phyloP scores from a whole-genome alignment of 2,888 invertebrate species.

The Drosophila fungiperda region DNA sequence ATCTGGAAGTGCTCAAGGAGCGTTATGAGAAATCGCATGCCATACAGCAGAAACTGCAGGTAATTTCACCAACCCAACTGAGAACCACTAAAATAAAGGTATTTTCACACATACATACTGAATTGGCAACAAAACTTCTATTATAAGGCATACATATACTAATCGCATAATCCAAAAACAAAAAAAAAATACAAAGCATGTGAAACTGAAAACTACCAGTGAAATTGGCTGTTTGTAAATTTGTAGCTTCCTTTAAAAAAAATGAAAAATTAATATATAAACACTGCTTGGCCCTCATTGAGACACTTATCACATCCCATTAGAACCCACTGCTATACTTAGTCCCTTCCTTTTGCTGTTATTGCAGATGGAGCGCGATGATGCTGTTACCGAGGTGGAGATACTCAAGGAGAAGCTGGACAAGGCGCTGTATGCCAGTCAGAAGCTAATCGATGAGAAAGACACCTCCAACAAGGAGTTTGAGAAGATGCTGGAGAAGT shows the following conservation, averaged over 20 bases:
- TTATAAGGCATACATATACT: conserved; percentile 35
- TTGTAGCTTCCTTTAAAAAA: conserved; percentile 70
- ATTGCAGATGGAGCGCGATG: conserved; percentile 92
- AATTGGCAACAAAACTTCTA: conserved; percentile 31
- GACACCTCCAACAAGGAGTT: conserved; percentile 95
- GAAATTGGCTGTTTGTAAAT: conserved; percentile 84
- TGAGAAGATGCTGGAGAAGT: conserved; percentile 96
- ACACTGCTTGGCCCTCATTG: conserved; percentile 42
- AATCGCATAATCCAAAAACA: conserved; percentile 36
- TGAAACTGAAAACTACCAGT: conserved; percentile 65
- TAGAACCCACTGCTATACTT: conserved; percentile 2
- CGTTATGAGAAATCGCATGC: conserved; percentile 94
- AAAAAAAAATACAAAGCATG: conserved; percentile 54
- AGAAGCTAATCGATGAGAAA: conserved; percentile 94
- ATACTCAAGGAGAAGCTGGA: conserved; percentile 95
- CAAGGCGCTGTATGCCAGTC: conserved; percentile 92
- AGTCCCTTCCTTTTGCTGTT: not conserved
- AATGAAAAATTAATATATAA: not conserved
- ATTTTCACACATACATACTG: conserved; percentile 17
- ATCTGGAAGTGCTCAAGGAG: conserved; percentile 94
- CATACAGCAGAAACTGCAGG: conserved; percentile 93
- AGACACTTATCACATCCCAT: not conserved
- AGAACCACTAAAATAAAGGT: conserved; percentile 28
- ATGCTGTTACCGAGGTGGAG: conserved; percentile 93
- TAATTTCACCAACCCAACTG: conserved; percentile 79